Evolutionary conservation across 2,888 invertebrate species (phyloP).

Genomic region (Camptogramma bilineatum): DNA sequence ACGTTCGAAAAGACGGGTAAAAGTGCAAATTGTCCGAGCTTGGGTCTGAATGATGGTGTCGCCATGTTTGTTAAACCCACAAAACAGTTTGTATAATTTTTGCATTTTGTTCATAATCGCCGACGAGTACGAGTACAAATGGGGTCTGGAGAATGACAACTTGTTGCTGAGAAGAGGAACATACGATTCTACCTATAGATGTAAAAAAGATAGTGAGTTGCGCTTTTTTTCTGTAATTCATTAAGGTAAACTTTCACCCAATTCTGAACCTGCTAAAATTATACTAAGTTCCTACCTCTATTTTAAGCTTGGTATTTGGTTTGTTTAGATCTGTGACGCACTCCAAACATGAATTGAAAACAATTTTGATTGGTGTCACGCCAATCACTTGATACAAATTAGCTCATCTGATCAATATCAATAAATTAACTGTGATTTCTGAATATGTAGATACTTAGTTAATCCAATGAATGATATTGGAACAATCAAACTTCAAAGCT

Average conservation of each 20-base stretch:
- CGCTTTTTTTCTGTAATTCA: neutral
- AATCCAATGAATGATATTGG: slow-evolving; percentile 6
- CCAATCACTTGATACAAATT: neutral
- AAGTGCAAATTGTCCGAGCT: slow-evolving; percentile 68
- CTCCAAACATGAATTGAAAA: neutral
- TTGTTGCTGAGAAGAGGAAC: slow-evolving; percentile 43
- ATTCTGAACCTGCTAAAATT: too few relatives aligned
- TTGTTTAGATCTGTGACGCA: neutral
- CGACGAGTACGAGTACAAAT: slow-evolving; percentile 32
- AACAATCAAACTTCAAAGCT: slow-evolving; percentile 7
- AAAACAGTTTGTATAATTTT: slow-evolving; percentile 75
- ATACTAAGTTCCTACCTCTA: neutral
- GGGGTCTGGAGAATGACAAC: slow-evolving; percentile 36
- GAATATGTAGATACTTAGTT: neutral
- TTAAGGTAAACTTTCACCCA: neutral
- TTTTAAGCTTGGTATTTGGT: neutral
- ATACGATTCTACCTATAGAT: neutral
- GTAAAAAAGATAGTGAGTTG: neutral
- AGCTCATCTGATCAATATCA: slow-evolving; percentile 2
- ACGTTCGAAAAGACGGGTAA: slow-evolving; percentile 74
- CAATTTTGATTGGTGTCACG: neutral
- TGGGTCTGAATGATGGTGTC: slow-evolving; percentile 55
- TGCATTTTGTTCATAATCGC: slow-evolving; percentile 55
- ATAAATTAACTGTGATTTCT: neutral
- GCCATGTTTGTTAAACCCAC: slow-evolving; percentile 61